These are phyloP conservation scores for Formica selysi DNA, from an alignment of 1,140 invertebrate species.

Conservation along the genomic window DNA sequence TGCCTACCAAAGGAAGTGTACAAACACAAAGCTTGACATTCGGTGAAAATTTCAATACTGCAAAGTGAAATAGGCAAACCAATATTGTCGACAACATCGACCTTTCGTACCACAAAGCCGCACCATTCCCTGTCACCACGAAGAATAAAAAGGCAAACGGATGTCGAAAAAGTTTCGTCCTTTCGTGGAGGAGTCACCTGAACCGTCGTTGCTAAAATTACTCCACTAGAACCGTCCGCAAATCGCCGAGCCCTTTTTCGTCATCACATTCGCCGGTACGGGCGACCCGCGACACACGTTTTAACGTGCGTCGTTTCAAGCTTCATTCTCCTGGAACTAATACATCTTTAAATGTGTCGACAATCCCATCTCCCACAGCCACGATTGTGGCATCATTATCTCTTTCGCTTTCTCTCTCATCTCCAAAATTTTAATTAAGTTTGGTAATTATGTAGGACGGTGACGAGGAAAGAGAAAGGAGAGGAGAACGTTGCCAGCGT, in stretches of 20 bases:
- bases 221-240: slow-evolving; percentile 17
- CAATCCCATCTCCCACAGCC: background rate
- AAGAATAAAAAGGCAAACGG: slow-evolving; percentile 3
- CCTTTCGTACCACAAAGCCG: background rate
- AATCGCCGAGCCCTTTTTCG: slow-evolving; percentile 38
- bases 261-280: background rate
- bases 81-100: slow-evolving; percentile 30
- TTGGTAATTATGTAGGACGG: slow-evolving; percentile 74
- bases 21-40: background rate
- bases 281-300: slow-evolving; percentile 35
- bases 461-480: slow-evolving; percentile 11
- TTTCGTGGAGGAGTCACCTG: background rate
- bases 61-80: slow-evolving; percentile 22
- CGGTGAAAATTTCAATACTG: slow-evolving; percentile 18
- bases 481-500: slow-evolving; percentile 25
- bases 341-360: slow-evolving; percentile 66
- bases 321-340: slow-evolving; percentile 43
- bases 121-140: background rate
- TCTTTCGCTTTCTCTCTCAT: slow-evolving; percentile 71
- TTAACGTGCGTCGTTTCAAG: slow-evolving; percentile 22
- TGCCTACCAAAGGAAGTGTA: background rate
- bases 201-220: slow-evolving; percentile 47
- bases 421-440: slow-evolving; percentile 76
- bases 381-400: background rate
- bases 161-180: slow-evolving; percentile 42